Evolutionary conservation across 2,113 vertebrate genomes (phyloP), one percentile per base, ranked within the genome.

Genomic region (Marmota monax): DNA sequence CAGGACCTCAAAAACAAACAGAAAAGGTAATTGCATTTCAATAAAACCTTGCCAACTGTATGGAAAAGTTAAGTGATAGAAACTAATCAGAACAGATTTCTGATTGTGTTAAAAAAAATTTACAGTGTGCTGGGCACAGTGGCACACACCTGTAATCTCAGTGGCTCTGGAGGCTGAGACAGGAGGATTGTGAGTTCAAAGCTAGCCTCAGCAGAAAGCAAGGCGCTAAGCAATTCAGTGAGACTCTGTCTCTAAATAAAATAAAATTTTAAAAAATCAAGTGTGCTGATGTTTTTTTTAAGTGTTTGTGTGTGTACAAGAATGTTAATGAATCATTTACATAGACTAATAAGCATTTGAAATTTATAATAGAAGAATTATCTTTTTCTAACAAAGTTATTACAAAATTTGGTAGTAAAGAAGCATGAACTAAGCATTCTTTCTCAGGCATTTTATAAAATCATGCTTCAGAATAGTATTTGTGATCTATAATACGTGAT

Each of bases 301-400:
- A 69, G 3, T 83, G 39, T 93, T 14, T 92, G 10, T 69, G 27
- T 48, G 13, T 63, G 9, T 63, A 63, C 61, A 63, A 91, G 23
- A 90, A 83, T 93, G 84, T 78, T 90, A 34, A 39, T 85, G 39
- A 96, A 56, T 94, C 70, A 80, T 88, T 86, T 96, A 22, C 23
- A 88, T 22, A 88, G 29, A 53, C 51, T 70, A 76, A 56, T 80
- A n/a, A 56, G 18, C 34, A 95, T 92, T 94, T 82, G 14, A 84
- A 83, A n/a, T 90, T 94, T 90, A 69, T 6, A 53, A 56, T 79
- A 89, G 78, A 63, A 69, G 56, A 78, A 42, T 72, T 78, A 72
- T 58, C 48, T 92, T 85, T 90, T 91, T 86, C 20, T 61, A 18
- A 83, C 18, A 84, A 29, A 11, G 8, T 96, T 13, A 69, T 72